Evolutionary conservation across 1,140 invertebrate species (phyloP), one percentile per base, ranked within the genome.

Genomic region (Drosophila insularis): DNA sequence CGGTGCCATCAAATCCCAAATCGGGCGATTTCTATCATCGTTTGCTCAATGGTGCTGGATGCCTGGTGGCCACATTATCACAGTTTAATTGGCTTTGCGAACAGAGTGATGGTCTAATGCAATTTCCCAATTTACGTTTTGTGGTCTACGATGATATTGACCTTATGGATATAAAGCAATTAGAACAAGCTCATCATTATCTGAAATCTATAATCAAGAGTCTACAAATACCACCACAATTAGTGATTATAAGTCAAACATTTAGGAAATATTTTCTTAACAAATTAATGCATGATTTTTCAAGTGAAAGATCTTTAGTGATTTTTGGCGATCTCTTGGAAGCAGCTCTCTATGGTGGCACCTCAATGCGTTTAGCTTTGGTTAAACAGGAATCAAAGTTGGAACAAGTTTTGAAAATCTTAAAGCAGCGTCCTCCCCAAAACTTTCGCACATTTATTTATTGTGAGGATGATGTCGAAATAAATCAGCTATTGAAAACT

Each of bases 261-360:
- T 87, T 63, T 17, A 54, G 66, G 2, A 14, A 6, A 6, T 4
- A 6, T 2, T 31, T 59, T 5, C 39, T 82, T 2, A 17, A 21
- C 7, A 66, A 61, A 17, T 1, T 86, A 6, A 21, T 10, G 0
- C 23, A 35, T 3, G 43, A 50, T 17, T 50, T 2, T n/a, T 71
- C 4, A 77, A 64, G 35, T 13, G 40, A 6, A 5, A 77, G 3
- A 0, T 56, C 72, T 6, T 53, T 72, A 17, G 0, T 86, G 1
- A 63, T 86, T 0, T 87, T 86, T 23, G 84, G 84, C 0, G 79
- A 86, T 32, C 14, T 79, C 2, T 67, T 86, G 23, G 82, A 86
- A 72, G 82, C 82, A 1, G 75, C 79, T 11, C 1, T 80, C 3
- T 87, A 86, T 31, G 82, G 84, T 0, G 58, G 72, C 1, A 40